phyloP scores from a whole-genome alignment of 1,140 invertebrate genomes.

The Bicyclus anynana region DNA sequence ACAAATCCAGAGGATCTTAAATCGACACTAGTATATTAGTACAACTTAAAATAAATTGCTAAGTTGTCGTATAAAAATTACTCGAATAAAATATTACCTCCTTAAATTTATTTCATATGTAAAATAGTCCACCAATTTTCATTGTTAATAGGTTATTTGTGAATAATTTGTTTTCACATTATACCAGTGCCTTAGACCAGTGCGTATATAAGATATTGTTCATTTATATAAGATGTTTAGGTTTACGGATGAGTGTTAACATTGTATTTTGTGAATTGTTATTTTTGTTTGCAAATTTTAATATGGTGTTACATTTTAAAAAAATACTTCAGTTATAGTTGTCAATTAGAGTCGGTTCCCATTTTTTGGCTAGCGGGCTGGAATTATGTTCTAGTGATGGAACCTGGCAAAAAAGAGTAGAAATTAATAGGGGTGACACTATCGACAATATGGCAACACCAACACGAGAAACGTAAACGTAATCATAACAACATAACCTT shows the following conservation, averaged over 20 bases:
- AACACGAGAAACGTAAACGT: too few relatives aligned
- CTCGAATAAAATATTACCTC: not conserved
- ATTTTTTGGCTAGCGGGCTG: too few relatives aligned
- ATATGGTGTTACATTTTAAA: slow-evolving; percentile 16
- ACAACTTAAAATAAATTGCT: not conserved
- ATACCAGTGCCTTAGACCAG: slow-evolving; percentile 50
- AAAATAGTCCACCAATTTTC: not conserved
- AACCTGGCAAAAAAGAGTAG: too few relatives aligned
- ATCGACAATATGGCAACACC: too few relatives aligned
- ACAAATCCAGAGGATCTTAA: not conserved
- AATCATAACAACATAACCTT: too few relatives aligned
- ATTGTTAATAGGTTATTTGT: not conserved
- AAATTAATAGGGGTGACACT: too few relatives aligned
- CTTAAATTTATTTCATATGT: not conserved
- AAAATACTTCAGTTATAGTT: too few relatives aligned
- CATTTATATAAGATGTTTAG: not conserved
- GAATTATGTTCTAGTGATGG: too few relatives aligned
- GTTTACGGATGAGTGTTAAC: not conserved
- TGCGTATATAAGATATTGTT: slow-evolving; percentile 10
- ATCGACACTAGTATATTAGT: not conserved
- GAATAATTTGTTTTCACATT: slow-evolving; percentile 21
- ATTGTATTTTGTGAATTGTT: slow-evolving; percentile 18
- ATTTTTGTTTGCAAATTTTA: slow-evolving; percentile 23
- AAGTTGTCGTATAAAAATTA: not conserved
- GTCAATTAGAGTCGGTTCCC: too few relatives aligned